phyloP scores from a whole-genome alignment of 2,797 vertebrate genomes.

The Cichlasoma orientale region DNA sequence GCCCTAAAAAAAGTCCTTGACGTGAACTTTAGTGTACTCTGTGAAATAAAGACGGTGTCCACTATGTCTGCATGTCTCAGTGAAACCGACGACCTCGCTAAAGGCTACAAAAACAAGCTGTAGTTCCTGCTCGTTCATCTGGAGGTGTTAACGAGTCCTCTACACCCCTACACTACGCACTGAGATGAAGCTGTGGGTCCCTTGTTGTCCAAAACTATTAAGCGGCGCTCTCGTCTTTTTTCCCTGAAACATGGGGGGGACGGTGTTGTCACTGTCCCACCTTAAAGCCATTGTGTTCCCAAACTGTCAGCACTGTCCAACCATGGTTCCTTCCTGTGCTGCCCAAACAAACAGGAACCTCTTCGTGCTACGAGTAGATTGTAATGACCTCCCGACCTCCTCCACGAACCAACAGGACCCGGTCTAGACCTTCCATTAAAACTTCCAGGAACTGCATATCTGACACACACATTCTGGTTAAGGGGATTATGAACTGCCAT shows the following conservation, averaged over 20 bases:
- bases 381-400: slow-evolving; percentile 96
- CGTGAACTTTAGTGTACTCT: background rate
- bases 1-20: background rate
- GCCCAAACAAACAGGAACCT: background rate
- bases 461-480: slow-evolving; percentile 73
- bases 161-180: background rate
- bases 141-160: background rate
- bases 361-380: slow-evolving; percentile 89
- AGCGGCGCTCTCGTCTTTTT: too few relatives aligned
- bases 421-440: slow-evolving; percentile 89
- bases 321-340: background rate
- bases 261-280: background rate
- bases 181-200: background rate
- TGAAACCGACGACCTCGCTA: background rate
- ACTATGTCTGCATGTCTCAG: background rate
- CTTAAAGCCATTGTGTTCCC: background rate
- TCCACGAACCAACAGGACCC: slow-evolving; percentile 92
- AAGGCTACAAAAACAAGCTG: background rate
- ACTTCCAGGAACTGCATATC: slow-evolving; percentile 99
- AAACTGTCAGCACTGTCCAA: background rate
- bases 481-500: slow-evolving; percentile 61
- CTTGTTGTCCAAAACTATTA: background rate
- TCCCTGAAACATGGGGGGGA: background rate
- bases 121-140: background rate
- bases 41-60: background rate